Evolutionary conservation across 2,888 invertebrate species (phyloP), one percentile per base, ranked within the genome.

Genomic region (Omphaloscelis lunosa): DNA sequence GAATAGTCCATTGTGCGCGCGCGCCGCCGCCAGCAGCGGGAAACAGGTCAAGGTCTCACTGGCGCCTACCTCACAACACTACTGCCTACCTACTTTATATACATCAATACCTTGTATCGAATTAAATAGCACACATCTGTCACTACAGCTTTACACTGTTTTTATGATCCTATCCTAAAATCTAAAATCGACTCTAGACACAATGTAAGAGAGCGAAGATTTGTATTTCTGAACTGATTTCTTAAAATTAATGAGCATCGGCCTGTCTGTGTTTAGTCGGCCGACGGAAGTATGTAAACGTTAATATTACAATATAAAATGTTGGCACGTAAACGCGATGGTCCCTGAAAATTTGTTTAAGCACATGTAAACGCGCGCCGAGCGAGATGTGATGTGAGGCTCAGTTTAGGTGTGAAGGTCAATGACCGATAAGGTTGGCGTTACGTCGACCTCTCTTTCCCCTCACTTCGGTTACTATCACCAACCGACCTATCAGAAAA

Each of bases 331-430:
- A 62, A 75, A 87, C 83, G 88, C 83, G 82, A 86, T 89, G 91
- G 90, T 91, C 90, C 91, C 92, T 93, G 91, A 93, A 94, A 92
- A 91, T 91, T 90, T 90, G 88, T 92, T 86, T 79, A 84, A 82
- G 83, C 81, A 89, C 88, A 91, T 90, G 90, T 91, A 90, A 91
- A 89, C 91, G 93, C 89, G 92, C 91, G 85, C 87, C 90, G 90
- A 91, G 90, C 92, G 94, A 94, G 95, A 95, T 95, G 94, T 93
- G 94, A 94, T 95, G 95, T 92, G 96, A 94, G 96, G 96, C 96
- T 95, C 96, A 87, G 93, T 95, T 94, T 95, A 96, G 96, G 96
- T 96, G 95, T 93, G 94, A 95, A 96, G 96, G 95, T 96, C 95
- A 94, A 94, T 95, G 96, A 95, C 96, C 95, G 96, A 96, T 96